Evolutionary conservation across 2,113 vertebrate species (phyloP).

Genomic region (Peromyscus polionotus): DNA sequence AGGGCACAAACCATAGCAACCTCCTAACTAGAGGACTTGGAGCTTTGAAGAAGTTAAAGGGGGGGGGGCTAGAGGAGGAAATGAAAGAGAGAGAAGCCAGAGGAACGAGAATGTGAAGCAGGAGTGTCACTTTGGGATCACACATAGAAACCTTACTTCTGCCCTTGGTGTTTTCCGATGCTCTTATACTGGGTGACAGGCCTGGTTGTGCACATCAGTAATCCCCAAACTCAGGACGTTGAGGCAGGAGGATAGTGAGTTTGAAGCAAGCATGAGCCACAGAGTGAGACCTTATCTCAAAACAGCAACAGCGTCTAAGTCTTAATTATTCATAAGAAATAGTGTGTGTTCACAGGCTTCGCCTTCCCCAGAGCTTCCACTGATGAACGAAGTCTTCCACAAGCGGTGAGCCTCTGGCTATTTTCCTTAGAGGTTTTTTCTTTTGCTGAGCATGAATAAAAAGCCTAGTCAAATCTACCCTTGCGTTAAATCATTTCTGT

Average conservation of each 20-base stretch:
- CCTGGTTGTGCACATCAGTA: not conserved
- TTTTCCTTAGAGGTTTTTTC: slow-evolving; percentile 31
- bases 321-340: not conserved
- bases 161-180: not conserved
- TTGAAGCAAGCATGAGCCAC: not conserved
- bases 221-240: not conserved
- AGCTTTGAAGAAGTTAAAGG: not conserved
- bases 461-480: not conserved
- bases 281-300: not conserved
- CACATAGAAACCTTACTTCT: not conserved
- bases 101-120: not conserved
- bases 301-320: not conserved
- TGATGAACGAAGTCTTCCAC: slow-evolving; percentile 10
- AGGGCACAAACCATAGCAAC: not conserved
- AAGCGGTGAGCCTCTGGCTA: not conserved
- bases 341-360: not conserved
- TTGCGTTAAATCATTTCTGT: not conserved
- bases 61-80: not conserved
- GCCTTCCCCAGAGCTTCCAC: not conserved
- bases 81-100: not conserved
- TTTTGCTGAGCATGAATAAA: not conserved
- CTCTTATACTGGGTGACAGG: not conserved
- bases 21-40: not conserved
- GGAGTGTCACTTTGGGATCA: not conserved
- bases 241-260: not conserved